Evolutionary conservation across 2,113 vertebrate species (phyloP).

Genomic region (Carollia perspicillata): DNA sequence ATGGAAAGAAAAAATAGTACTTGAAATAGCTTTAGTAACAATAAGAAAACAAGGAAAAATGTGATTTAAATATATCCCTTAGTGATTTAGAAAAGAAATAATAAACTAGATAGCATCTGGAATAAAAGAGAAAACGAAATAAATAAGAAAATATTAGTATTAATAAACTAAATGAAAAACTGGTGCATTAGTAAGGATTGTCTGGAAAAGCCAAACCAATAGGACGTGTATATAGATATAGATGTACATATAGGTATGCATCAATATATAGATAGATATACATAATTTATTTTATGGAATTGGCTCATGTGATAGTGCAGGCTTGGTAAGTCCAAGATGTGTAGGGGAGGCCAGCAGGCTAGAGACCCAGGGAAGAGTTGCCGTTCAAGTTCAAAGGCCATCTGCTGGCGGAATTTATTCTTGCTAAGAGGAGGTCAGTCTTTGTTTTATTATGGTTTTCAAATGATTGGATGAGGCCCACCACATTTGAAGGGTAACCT

Average conservation of each 20-base stretch:
- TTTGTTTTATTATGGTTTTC: not conserved
- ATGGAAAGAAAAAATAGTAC: not conserved
- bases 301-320: not conserved
- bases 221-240: not conserved
- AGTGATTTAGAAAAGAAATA: constrained; percentile 6
- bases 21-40: constrained; percentile 9
- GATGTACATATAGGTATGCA: not conserved
- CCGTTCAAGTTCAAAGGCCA: not conserved
- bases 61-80: not conserved
- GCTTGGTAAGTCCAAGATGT: not conserved
- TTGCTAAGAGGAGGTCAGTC: not conserved
- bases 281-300: not conserved
- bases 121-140: not conserved
- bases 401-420: not conserved
- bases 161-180: not conserved
- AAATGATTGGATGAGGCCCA: not conserved
- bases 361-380: not conserved
- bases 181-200: not conserved
- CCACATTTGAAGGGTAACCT: not conserved
- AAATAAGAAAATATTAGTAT: not conserved
- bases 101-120: not conserved
- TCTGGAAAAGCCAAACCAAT: not conserved
- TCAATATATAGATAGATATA: not conserved
- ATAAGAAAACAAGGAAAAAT: constrained; percentile 1
- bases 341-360: not conserved